Evolutionary conservation across 2,888 invertebrate genomes (phyloP), one percentile per base, ranked within the genome.

Genomic region (Erebia palarica): DNA sequence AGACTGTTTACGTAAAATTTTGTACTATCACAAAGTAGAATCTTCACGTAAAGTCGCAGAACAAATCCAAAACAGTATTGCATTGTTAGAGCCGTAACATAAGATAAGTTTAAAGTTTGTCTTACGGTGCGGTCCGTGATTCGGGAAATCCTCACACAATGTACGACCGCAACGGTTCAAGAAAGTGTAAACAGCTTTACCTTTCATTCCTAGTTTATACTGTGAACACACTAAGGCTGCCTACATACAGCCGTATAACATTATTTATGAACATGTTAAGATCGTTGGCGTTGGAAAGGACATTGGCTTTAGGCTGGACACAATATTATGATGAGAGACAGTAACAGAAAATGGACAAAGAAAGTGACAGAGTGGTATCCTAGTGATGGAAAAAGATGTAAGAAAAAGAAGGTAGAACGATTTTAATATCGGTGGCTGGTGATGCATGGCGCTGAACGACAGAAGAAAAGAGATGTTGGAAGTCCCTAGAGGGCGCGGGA

Each of bases 101-200:
- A 44, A 67, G 67, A 67, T 59, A 67, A 49, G 58, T 67, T 67
- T 67, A 67, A 67, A 67, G 47, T 67, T 67, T 58, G 67, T 59
- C 67, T n/a, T 49, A 59, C 49, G 59, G 57, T 16, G 57, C 42
- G 55, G 49, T 59, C 27, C 59, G 67, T 44, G 21, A 27, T 49
- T 36, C 66, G 55, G 42, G 65, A 63, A 73, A 65, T 68, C 60
- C 70, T 44, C 42, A 16, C 65, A 73, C 69, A 73, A 59, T 60
- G 65, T 69, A 61, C 69, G 61, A 68, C 57, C 51, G 42, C 60
- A 27, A 68, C 64, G 61, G 60, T 70, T 57, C 72, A 70, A 70
- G 72, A 69, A 73, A 73, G 61, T 73, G 66, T 68, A 73, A 71
- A 69, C 60, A 70, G 70, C 66, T 63, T 55, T 59, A 74, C 73